phyloP scores from a whole-genome alignment of 1,140 invertebrate species.

The Drosophila oshimai region DNA sequence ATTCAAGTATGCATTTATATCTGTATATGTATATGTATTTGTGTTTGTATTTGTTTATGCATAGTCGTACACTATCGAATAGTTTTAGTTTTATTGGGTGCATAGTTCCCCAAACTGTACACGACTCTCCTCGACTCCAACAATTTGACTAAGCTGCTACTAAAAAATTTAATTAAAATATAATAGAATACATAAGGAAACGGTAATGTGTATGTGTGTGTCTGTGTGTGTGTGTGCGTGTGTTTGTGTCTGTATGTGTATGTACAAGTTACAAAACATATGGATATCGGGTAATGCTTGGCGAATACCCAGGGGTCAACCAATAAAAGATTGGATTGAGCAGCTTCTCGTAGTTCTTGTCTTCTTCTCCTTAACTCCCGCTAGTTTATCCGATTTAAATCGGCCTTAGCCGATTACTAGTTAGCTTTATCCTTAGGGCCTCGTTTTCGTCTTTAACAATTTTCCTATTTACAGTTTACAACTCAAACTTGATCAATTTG shows the following conservation, averaged over 20 bases:
- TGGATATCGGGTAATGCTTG: background rate
- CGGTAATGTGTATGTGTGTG: background rate
- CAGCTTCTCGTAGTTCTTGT: slow-evolving; percentile 1
- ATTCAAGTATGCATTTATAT: slow-evolving; percentile 24
- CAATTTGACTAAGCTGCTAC: slow-evolving; percentile 70
- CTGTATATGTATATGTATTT: slow-evolving; percentile 18
- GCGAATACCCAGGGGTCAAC: background rate
- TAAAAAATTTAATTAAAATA: slow-evolving; percentile 11
- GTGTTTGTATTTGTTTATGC: slow-evolving; percentile 17
- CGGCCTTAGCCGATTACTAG: slow-evolving; percentile 9
- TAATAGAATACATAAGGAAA: slow-evolving; percentile 8
- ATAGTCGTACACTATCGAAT: slow-evolving; percentile 22
- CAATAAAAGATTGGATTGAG: slow-evolving; percentile 13
- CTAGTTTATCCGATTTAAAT: slow-evolving; percentile 16
- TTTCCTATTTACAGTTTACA: slow-evolving; percentile 44
- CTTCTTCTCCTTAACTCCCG: background rate
- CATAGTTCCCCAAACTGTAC: slow-evolving; percentile 14
- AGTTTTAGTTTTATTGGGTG: slow-evolving; percentile 46
- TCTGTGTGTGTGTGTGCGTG: background rate
- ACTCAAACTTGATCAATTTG: slow-evolving; percentile 38
- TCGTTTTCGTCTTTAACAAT: slow-evolving; percentile 18
- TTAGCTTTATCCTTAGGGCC: background rate
- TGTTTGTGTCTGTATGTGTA: slow-evolving; percentile 5
- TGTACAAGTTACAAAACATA: slow-evolving; percentile 25
- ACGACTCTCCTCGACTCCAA: slow-evolving; percentile 26